phyloP scores from a whole-genome alignment of 1,140 invertebrate genomes.

The Trachymyrmex septentrionalis region DNA sequence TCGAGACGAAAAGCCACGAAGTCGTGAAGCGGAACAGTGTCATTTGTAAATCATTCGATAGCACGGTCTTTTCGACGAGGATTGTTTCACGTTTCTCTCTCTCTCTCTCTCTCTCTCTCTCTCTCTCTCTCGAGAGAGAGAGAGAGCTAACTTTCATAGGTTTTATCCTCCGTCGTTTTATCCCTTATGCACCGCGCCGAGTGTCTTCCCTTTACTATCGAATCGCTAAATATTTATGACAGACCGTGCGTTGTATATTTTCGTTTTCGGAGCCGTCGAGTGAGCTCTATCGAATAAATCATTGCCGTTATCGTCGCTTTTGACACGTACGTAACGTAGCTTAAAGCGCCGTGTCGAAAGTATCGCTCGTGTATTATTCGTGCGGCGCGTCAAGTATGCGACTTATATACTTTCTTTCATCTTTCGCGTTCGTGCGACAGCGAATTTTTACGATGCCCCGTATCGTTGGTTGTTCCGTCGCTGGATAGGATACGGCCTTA shows the following conservation, averaged over 20 bases:
- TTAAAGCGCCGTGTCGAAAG: constrained; percentile 8
- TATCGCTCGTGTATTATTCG: constrained; percentile 19
- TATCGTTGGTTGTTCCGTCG: constrained; percentile 5
- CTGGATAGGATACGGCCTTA: constrained; percentile 40
- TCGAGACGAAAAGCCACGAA: constrained; percentile 40
- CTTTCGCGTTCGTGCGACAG: not conserved
- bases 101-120: no score
- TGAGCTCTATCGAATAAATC: constrained; percentile 36
- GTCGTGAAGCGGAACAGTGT: constrained; percentile 49
- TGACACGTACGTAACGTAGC: not conserved
- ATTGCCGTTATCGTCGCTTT: not conserved
- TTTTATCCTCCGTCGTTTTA: constrained; percentile 1
- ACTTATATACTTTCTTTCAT: constrained; percentile 14
- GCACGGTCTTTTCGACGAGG: not conserved
- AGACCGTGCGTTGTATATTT: constrained; percentile 1
- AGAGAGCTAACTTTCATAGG: not conserved
- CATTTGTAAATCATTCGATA: constrained; percentile 46
- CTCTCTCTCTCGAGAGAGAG: no score
- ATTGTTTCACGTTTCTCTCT: constrained; percentile 31
- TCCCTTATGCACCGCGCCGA: not conserved
- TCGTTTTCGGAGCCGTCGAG: constrained; percentile 18
- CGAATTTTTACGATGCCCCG: constrained; percentile 48
- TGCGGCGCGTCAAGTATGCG: not conserved
- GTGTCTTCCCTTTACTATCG: not conserved
- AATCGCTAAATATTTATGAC: constrained; percentile 22